phyloP scores from a whole-genome alignment of 2,113 vertebrate species.

The Gasterosteus nipponicus region DNA sequence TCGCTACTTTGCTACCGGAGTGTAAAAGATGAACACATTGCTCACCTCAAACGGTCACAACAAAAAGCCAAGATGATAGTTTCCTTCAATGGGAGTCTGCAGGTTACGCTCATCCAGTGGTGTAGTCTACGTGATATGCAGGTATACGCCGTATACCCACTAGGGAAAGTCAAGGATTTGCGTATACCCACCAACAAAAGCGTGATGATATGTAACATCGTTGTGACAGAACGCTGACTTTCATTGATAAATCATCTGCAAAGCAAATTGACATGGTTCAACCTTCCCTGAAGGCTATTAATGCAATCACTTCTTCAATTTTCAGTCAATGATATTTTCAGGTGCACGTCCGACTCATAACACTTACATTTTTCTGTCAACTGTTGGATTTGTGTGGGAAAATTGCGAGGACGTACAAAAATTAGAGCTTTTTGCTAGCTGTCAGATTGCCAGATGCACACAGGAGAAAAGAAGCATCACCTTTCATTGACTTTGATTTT shows the following conservation, averaged over 20 bases:
- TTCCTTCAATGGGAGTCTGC: neutral
- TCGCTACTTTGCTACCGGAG: neutral
- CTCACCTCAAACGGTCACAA: slow-evolving; percentile 6
- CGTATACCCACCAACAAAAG: too few species aligned
- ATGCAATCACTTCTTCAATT: slow-evolving; percentile 23
- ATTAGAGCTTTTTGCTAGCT: slow-evolving; percentile 43
- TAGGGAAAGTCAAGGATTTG: too few species aligned
- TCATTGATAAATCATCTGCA: neutral
- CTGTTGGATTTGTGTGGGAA: slow-evolving; percentile 34
- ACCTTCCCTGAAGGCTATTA: neutral
- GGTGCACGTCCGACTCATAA: slow-evolving; percentile 14
- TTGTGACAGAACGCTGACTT: too few species aligned
- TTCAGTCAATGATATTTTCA: slow-evolving; percentile 38
- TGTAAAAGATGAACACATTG: neutral
- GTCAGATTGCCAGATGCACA: slow-evolving; percentile 47
- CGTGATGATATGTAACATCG: too few species aligned
- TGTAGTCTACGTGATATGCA: too few species aligned
- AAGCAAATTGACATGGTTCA: neutral
- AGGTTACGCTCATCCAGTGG: neutral
- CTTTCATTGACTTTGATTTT: slow-evolving; percentile 47
- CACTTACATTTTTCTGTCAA: slow-evolving; percentile 32
- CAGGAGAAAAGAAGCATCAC: slow-evolving; percentile 41
- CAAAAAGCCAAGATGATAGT: neutral
- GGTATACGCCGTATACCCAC: too few species aligned
- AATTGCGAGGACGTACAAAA: slow-evolving; percentile 42